Evolutionary conservation across 2,888 invertebrate genomes (phyloP).

Genomic region (Parnassius orleans): DNA sequence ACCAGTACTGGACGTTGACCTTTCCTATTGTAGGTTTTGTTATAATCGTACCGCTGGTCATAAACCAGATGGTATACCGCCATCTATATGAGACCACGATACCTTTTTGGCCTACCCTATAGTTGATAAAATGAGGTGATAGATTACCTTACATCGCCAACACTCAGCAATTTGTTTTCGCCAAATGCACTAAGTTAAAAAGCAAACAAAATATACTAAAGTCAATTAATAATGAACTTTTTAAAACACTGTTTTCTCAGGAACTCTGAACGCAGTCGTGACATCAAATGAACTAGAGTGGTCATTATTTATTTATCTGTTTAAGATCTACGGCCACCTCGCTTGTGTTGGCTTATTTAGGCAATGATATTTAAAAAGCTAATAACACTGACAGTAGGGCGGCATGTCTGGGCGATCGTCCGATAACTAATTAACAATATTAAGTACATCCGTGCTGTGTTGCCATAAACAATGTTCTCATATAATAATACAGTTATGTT

Average conservation of each 20-base stretch:
- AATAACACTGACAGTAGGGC: slow-evolving; percentile 1
- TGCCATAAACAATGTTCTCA: slow-evolving; percentile 20
- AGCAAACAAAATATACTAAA: too few species aligned
- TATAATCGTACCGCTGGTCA: too few species aligned
- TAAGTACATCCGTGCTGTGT: slow-evolving; percentile 41
- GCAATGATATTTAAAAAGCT: not conserved
- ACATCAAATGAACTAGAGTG: slow-evolving; percentile 18
- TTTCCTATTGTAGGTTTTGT: too few species aligned
- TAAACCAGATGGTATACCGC: too few species aligned
- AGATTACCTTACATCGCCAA: too few species aligned
- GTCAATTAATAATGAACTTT: too few species aligned
- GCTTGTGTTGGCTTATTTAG: slow-evolving; percentile 1
- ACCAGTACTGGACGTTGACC: too few species aligned
- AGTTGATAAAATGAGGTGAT: too few species aligned
- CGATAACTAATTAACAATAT: slow-evolving; percentile 45
- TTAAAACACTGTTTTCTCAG: slow-evolving; percentile 7
- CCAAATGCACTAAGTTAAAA: too few species aligned
- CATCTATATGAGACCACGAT: too few species aligned
- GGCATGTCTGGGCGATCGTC: slow-evolving; percentile 33
- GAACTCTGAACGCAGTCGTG: slow-evolving; percentile 5
- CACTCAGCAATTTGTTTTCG: too few species aligned
- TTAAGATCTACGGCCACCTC: slow-evolving; percentile 13
- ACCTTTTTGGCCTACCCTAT: too few species aligned
- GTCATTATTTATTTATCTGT: slow-evolving; percentile 17
- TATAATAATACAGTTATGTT: not conserved